Conservation (phyloP, 2,113 vertebrate species). For the Australoheros scitulus region DNA sequence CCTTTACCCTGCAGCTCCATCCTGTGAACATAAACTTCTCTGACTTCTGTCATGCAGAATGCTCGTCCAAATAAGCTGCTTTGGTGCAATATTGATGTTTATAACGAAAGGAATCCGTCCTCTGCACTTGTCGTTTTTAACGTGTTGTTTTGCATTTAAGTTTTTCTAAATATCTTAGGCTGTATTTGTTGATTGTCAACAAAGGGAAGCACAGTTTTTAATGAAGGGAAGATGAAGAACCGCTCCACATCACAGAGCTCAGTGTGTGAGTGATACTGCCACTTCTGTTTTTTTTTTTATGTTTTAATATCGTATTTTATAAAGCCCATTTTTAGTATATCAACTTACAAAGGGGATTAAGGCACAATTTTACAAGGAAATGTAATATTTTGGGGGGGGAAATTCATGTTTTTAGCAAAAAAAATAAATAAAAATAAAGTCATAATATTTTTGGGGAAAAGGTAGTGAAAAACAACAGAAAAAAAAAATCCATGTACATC, state of each 20-base stretch:
- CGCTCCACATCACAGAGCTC: conserved; percentile 18
- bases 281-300: background rate
- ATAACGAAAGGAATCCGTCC: conserved; percentile 17
- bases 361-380: background rate
- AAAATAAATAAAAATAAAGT: background rate
- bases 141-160: conserved; percentile 3
- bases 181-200: conserved; percentile 31
- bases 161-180: conserved; percentile 15
- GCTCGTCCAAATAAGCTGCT: conserved; percentile 70
- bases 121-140: conserved; percentile 48
- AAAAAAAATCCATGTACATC: background rate
- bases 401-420: background rate
- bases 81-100: conserved; percentile 68
- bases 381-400: no score
- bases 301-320: background rate
- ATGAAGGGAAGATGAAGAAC: conserved; percentile 36
- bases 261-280: conserved; percentile 18
- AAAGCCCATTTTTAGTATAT: background rate
- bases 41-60: conserved; percentile 30
- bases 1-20: conserved; percentile 22
- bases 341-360: background rate
- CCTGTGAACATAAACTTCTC: conserved; percentile 13
- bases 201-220: conserved; percentile 32
- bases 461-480: background rate
- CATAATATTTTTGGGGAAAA: background rate